Base-by-base conservation (phyloP, 2,113 vertebrate genomes). In the Lycaon pictus region DNA sequence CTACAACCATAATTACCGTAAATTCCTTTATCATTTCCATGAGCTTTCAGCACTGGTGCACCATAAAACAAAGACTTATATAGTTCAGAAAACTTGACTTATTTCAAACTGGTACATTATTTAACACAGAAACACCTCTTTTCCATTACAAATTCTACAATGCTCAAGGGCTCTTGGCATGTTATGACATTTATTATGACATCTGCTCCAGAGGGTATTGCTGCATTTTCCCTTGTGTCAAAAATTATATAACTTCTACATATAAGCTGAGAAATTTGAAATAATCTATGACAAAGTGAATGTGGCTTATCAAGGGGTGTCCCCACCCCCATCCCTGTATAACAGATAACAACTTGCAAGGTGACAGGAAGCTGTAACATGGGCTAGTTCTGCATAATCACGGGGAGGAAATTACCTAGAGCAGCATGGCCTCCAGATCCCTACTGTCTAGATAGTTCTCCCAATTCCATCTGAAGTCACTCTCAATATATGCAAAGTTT, bases 221-320 rank as follows among this genome's bases (percentile, higher is more conserved):
- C 27, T 92, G 37, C 87, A 48, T 82, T 74, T 69, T 67, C 67
- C 27, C 79, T 88, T 63, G 25, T 83, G 97, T 96, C 83, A 96
- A 93, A 93, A 79, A 51, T 55, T 13, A 58, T 80, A 22, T 65
- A 71, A 62, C 48, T 89, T 77, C 65, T 79, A 8, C 7, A 15
- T 16, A 37, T 79, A n/a, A 91, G 2, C 62, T 74, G 71, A 82
- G 25, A 19, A n/a, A 29, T n/a, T 91, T 55, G 32, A 79, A 93
- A 89, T 74, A 51, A 74, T 88, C 23, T 56, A 20, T 96, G 96
- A 83, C 83, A 95, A 69, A 67, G 51, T 43, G 22, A 91, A 51
- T 51, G 1, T 65, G 95, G 60, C 2, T 96, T 58, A 77, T 86
- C 83, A 79, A 85, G 82, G 37, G n/a, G 37, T 35, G 7, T 27